These are phyloP conservation scores for Drosophila gunungcola DNA, from an alignment of 1,140 invertebrate species.

Conservation along the genomic window DNA sequence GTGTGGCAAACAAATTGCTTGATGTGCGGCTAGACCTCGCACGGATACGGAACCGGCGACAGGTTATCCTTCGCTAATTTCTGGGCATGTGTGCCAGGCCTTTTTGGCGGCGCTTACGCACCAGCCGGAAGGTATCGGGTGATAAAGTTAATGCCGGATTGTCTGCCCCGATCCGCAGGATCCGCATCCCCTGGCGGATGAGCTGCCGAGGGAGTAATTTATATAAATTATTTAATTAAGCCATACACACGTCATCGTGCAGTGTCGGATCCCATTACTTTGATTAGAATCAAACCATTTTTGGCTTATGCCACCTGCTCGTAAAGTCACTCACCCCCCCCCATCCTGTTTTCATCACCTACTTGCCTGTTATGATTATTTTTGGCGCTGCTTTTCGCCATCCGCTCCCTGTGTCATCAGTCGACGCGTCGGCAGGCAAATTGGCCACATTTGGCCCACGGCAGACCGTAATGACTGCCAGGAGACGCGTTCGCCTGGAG, in stretches of 20 bases:
- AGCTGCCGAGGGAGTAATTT: constrained; percentile 58
- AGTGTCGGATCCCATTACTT: constrained; percentile 67
- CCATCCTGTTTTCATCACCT: constrained; percentile 30
- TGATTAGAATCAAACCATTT: constrained; percentile 80
- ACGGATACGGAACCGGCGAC: constrained; percentile 54
- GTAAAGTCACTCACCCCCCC: neutral
- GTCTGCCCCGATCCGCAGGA: constrained; percentile 6
- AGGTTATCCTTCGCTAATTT: constrained; percentile 58
- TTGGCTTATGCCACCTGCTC: constrained; percentile 68
- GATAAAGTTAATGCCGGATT: constrained; percentile 42
- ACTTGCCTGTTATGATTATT: constrained; percentile 70
- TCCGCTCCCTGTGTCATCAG: constrained; percentile 7
- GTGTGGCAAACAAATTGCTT: constrained; percentile 62
- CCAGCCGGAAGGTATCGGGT: constrained; percentile 62
- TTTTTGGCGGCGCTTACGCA: constrained; percentile 54
- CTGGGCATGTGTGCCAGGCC: constrained; percentile 22
- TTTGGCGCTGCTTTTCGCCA: constrained; percentile 49
- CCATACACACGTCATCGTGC: constrained; percentile 68
- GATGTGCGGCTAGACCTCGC: constrained; percentile 22
- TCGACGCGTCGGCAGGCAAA: constrained; percentile 43
- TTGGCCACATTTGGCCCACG: constrained; percentile 70
- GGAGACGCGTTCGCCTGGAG: constrained; percentile 47
- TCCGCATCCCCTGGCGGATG: neutral
- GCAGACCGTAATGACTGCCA: constrained; percentile 63
- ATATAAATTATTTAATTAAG: constrained; percentile 82